Percentiles rank a stretch among this genome's conserved stretches.
Conservation (phyloP, 1,140 invertebrate genomes). For the Leptinotarsa undecemlineata region DNA sequence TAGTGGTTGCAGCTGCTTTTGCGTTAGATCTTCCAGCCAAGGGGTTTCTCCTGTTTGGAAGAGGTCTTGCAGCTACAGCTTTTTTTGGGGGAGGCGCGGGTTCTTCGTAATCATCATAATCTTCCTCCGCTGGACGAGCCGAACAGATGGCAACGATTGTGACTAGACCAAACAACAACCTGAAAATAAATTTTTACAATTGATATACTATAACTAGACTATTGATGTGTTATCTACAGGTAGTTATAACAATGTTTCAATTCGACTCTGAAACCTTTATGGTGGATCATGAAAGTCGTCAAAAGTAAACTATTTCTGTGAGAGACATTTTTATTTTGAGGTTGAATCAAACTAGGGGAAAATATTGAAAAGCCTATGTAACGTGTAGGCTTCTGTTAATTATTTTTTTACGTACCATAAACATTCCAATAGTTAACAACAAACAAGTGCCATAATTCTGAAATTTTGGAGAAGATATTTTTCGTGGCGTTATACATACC, state of each 20-base stretch:
- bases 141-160: conserved; percentile 43
- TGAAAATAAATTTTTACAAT: conserved; percentile 26
- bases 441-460: no score
- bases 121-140: conserved; percentile 49
- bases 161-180: conserved; percentile 44
- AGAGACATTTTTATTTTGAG: no score
- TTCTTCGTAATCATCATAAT: conserved; percentile 50
- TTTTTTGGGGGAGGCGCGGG: conserved; percentile 47
- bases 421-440: no score
- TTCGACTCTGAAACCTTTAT: background rate
- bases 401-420: no score
- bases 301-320: no score
- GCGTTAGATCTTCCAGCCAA: conserved; percentile 41
- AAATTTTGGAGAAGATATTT: no score
- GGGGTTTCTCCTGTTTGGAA: conserved; percentile 48
- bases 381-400: no score
- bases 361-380: no score
- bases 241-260: background rate
- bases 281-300: no score
- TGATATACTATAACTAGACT: background rate
- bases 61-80: conserved; percentile 40
- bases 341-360: no score
- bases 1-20: conserved; percentile 44
- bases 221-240: background rate
- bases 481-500: no score